These are phyloP conservation scores for Iphiclides podalirius DNA, from an alignment of 2,888 invertebrate genomes.

Conservation along the genomic window DNA sequence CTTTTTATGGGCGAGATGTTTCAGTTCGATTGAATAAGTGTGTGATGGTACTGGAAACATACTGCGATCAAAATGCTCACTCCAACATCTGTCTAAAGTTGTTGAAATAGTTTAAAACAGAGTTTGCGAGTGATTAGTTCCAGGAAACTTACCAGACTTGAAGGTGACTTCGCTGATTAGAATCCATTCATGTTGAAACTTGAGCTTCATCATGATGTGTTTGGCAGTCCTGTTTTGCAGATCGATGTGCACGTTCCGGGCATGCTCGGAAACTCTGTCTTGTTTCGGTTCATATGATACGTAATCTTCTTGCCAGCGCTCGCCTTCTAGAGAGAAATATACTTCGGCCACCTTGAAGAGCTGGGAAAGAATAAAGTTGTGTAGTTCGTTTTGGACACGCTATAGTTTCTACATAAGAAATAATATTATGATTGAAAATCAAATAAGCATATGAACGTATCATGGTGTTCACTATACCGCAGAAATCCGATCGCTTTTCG, in stretches of 20 bases:
- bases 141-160: slow-evolving; percentile 83
- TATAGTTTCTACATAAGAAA: no score
- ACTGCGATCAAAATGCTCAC: neutral
- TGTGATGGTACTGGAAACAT: slow-evolving; percentile 24
- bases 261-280: slow-evolving; percentile 77
- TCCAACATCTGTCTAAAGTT: slow-evolving; percentile 7
- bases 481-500: no score
- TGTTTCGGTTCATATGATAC: slow-evolving; percentile 82
- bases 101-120: slow-evolving; percentile 2
- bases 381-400: no score
- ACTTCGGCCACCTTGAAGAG: slow-evolving; percentile 87
- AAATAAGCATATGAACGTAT: no score
- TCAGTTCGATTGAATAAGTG: no score
- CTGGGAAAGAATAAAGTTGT: slow-evolving; percentile 53
- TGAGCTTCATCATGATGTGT: slow-evolving; percentile 86
- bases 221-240: slow-evolving; percentile 87
- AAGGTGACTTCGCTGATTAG: slow-evolving; percentile 94
- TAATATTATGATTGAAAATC: no score
- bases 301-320: slow-evolving; percentile 85
- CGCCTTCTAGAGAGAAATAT: slow-evolving; percentile 90
- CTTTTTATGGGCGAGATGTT: no score
- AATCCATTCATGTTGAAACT: slow-evolving; percentile 91
- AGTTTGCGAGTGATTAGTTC: slow-evolving; percentile 3
- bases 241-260: slow-evolving; percentile 85
- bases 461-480: no score